These are phyloP conservation scores for Eucidaris tribuloides DNA, from an alignment of 35 echinoderm and acorn worm genomes.

Conservation along the genomic window DNA sequence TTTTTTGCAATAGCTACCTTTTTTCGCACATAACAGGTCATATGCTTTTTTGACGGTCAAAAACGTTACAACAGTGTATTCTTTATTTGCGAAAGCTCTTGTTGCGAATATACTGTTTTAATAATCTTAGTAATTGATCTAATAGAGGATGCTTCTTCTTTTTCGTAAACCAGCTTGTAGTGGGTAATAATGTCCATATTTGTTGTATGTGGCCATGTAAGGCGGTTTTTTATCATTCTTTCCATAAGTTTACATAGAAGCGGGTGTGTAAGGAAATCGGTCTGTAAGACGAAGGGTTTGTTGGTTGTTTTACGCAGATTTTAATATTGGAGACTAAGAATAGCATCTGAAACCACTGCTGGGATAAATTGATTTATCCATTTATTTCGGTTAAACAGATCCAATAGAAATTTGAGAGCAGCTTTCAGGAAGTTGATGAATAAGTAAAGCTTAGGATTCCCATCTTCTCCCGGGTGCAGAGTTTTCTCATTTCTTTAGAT, in stretches of 20 bases:
- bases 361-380: background rate
- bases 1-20: background rate
- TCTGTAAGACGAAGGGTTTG: background rate
- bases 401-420: background rate
- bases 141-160: background rate
- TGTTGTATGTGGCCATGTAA: background rate
- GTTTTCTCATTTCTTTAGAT: background rate
- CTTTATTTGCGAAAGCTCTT: background rate
- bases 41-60: constrained; percentile 22
- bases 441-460: background rate
- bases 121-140: background rate
- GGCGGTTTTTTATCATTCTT: constrained; percentile 20
- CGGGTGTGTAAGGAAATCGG: constrained; percentile 1
- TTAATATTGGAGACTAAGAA: background rate
- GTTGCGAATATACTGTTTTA: background rate
- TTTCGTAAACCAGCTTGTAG: constrained; percentile 21
- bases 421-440: background rate
- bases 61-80: constrained; percentile 2
- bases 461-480: no score
- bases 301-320: constrained; percentile 13
- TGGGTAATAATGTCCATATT: background rate
- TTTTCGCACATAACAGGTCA: constrained; percentile 12
- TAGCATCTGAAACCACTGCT: background rate
- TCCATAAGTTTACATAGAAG: constrained; percentile 15
- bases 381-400: background rate